These are phyloP conservation scores for Cacajao melanocephalus DNA, from an alignment of 2,797 vertebrate species.

Conservation along the genomic window DNA sequence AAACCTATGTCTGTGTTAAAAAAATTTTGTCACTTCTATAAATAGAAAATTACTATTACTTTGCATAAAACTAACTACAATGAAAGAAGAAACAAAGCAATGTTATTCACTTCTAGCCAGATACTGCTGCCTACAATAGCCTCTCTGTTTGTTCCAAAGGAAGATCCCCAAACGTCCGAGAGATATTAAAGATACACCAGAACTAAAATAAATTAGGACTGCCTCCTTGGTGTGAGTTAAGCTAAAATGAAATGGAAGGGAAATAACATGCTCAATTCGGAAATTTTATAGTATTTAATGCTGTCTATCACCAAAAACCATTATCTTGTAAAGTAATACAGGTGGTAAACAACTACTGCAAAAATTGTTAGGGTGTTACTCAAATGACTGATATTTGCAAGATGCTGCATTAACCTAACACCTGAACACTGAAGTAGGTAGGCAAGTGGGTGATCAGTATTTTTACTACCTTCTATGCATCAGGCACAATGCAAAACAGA, in stretches of 20 bases:
- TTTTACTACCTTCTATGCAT: background rate
- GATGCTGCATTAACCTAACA: background rate
- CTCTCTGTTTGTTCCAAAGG: background rate
- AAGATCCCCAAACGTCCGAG: background rate
- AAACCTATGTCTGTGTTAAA: background rate
- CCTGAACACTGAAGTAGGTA: background rate
- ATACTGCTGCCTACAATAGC: background rate
- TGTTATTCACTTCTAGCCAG: background rate
- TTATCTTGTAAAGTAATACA: background rate
- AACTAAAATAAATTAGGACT: background rate
- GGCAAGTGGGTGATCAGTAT: background rate
- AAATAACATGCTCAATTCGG: background rate
- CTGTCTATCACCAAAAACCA: background rate
- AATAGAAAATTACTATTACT: constrained; percentile 8
- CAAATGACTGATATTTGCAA: background rate
- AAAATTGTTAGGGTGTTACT: background rate
- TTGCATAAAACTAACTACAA: constrained; percentile 12
- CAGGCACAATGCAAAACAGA: background rate
- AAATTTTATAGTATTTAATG: background rate
- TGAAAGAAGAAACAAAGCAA: constrained; percentile 13
- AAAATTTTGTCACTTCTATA: constrained; percentile 24
- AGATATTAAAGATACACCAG: background rate
- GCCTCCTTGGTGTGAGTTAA: background rate
- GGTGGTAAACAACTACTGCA: background rate
- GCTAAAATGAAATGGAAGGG: background rate